These are phyloP conservation scores for Microplitis demolitor DNA, from an alignment of 1,140 invertebrate species.

Conservation along the genomic window DNA sequence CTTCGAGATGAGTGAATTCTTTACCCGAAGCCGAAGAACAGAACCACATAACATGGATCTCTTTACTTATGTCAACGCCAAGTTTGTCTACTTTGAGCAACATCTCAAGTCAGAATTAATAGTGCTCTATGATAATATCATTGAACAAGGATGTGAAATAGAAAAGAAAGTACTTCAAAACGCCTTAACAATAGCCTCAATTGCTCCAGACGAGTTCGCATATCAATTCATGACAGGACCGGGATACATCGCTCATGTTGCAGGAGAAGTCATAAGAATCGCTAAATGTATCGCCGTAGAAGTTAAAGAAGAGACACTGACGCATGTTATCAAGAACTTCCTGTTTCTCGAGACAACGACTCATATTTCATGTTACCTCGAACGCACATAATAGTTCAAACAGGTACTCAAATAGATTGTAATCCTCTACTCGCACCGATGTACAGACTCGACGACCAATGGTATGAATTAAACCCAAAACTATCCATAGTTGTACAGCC, in stretches of 20 bases:
- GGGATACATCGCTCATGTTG: conserved; percentile 33
- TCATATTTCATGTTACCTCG: conserved; percentile 23
- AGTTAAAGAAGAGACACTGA: conserved; percentile 23
- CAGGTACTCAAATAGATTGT: conserved; percentile 20
- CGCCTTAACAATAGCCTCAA: conserved; percentile 16
- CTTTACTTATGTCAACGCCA: conserved; percentile 1
- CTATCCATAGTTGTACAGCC: conserved; percentile 6
- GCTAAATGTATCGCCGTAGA: conserved; percentile 31
- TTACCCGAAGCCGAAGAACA: background rate
- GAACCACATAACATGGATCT: conserved; percentile 6
- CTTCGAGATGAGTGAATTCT: background rate
- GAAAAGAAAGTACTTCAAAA: conserved; percentile 31
- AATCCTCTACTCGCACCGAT: conserved; percentile 15
- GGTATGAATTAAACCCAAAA: conserved; percentile 23
- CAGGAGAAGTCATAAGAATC: conserved; percentile 37
- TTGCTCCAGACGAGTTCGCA: conserved; percentile 35
- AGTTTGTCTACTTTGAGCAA: background rate
- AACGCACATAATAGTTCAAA: conserved; percentile 24
- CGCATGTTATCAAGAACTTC: conserved; percentile 25
- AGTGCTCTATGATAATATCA: background rate
- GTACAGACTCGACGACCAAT: conserved; percentile 22
- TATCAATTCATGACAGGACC: conserved; percentile 34
- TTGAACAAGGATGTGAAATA: conserved; percentile 22
- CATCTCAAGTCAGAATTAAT: background rate
- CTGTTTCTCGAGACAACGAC: conserved; percentile 18